A percentile compares a stretch with the other conserved stretches of the same genome.
These are phyloP conservation scores for Gallinago solitaria DNA, from an alignment of 2,797 vertebrate species.

Conservation along the genomic window DNA sequence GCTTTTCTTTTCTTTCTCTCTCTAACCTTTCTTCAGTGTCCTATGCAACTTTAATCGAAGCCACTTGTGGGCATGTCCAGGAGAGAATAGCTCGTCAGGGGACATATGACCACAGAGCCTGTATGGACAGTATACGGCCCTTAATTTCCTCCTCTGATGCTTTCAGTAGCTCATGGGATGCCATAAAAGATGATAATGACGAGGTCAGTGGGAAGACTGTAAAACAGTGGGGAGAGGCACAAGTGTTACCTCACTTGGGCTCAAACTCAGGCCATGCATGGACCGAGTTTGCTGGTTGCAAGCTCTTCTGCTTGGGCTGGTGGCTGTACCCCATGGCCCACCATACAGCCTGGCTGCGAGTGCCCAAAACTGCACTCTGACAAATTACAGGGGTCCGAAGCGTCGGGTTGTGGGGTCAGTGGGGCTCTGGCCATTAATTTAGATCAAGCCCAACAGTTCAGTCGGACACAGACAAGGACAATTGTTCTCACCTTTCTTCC, in stretches of 20 bases:
- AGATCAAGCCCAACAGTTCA: neutral
- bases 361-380: neutral
- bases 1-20: neutral
- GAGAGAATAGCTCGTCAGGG: slow-evolving; percentile 56
- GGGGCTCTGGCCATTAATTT: neutral
- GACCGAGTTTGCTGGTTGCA: neutral
- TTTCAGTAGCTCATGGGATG: slow-evolving; percentile 40
- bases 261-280: neutral
- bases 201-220: slow-evolving; percentile 29
- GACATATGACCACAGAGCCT: neutral
- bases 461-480: neutral
- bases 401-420: accelerated
- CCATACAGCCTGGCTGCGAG: neutral
- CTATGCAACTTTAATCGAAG: neutral
- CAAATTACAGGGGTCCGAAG: accelerated
- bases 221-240: slow-evolving; percentile 60
- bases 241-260: neutral
- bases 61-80: neutral
- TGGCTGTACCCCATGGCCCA: accelerated
- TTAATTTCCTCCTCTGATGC: slow-evolving; percentile 64
- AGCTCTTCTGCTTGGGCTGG: neutral
- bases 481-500: neutral
- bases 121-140: slow-evolving; percentile 46
- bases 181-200: slow-evolving; percentile 63
- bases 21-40: neutral